Evolutionary conservation across 92 coral and sea anemone species (phyloP).

Genomic region (Actinernus sp.): DNA sequence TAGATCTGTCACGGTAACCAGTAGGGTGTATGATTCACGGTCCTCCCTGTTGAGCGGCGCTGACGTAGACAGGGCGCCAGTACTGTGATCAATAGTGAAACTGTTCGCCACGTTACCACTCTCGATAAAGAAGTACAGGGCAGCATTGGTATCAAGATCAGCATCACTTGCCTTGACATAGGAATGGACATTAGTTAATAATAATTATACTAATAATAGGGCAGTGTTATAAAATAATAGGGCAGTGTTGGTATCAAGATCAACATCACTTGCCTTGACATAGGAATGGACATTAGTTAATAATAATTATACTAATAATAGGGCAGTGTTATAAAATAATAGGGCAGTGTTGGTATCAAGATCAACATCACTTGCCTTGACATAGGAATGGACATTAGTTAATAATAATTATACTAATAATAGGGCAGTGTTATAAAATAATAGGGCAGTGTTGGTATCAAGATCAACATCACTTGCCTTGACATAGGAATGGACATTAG

Average conservation of each 20-base stretch:
- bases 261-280: constrained; percentile 85
- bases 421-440: constrained; percentile 40
- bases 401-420: background rate
- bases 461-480: constrained; percentile 92
- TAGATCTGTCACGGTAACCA: constrained; percentile 83
- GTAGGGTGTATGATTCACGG: constrained; percentile 51
- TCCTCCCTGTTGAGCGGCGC: constrained; percentile 78
- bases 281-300: background rate
- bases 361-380: constrained; percentile 89
- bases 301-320: background rate
- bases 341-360: constrained; percentile 83
- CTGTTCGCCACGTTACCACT: constrained; percentile 77
- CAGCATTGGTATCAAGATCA: constrained; percentile 85
- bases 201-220: background rate
- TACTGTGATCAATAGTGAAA: constrained; percentile 63
- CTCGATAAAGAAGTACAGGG: constrained; percentile 70
- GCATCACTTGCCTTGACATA: constrained; percentile 79
- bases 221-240: constrained; percentile 58
- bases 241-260: constrained; percentile 82
- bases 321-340: constrained; percentile 42
- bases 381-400: background rate
- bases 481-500: background rate
- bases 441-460: constrained; percentile 80
- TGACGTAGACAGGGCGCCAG: constrained; percentile 81
- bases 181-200: background rate